Base-by-base conservation (phyloP, 2,113 vertebrate genomes). In the Trachemys scripta region DNA sequence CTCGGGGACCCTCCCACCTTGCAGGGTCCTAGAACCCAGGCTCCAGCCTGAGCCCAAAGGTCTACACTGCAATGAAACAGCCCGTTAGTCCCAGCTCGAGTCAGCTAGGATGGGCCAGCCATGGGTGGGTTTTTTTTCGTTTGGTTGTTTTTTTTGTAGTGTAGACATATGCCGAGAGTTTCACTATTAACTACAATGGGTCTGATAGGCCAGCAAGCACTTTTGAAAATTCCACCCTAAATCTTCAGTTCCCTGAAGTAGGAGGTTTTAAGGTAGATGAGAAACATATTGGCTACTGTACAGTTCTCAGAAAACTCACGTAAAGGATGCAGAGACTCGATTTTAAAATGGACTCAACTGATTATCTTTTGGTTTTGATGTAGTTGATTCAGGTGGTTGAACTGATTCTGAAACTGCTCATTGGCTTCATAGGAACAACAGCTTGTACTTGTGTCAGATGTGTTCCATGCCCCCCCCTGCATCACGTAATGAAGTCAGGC, bases 391-490 rank as follows among this genome's bases (percentile, higher is more conserved):
- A 84, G 81, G 78, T 35, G 80, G 75, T 56, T 94, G 93, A 45
- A 35, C 51, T 54, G 38, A 96, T 81, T 57, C 83, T 84, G 59
- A 31, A 90, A 50, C 45, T 53, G 9, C 2, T 84, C 88, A 11
- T 1, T 22, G 79, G 45, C 85, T 72, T 80, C 50, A 47, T 0
- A 86, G 47, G 81, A 87, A 93, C 87, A 49, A 49, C 92, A 49
- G 3, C 0, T 24, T 12, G 78, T 80, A 79, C 29, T 62, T 62
- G 57, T 62, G 12, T 31, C 57, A 8, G 62, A 65, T 42, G 89
- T 65, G 87, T 95, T 97, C 81, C 94, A 85, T 96, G 92, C 76
- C 84, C 45, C 31, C 25, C 78, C 94, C 92, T 83, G 91, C 93
- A 81, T 80, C 93, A 88, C 96, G 83, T 91, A 80, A n/a, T 6